phyloP scores from a whole-genome alignment of 92 coral and sea anemone genomes.

The Heliopora coerulea region DNA sequence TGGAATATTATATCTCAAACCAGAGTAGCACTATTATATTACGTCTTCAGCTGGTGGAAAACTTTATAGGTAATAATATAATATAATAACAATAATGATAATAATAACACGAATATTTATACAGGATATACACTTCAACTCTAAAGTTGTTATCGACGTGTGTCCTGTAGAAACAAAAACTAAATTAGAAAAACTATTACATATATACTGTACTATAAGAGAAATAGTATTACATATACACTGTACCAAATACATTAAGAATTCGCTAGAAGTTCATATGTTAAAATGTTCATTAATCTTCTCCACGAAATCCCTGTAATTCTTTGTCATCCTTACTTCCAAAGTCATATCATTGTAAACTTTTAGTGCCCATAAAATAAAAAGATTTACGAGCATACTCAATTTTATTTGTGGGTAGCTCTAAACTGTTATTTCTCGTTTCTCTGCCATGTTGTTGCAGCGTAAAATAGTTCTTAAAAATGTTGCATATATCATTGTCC shows the following conservation, averaged over 20 bases:
- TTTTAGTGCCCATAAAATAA: slow-evolving; percentile 32
- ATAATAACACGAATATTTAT: too few relatives aligned
- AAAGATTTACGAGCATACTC: slow-evolving; percentile 29
- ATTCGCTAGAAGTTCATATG: too few relatives aligned
- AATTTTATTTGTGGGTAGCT: neutral
- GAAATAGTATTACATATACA: neutral
- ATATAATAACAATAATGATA: too few relatives aligned
- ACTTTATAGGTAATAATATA: too few relatives aligned
- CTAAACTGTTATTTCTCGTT: slow-evolving; percentile 6
- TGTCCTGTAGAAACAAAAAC: neutral
- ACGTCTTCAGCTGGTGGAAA: too few relatives aligned
- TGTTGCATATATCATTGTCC: neutral
- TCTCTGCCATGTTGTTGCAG: slow-evolving; percentile 3
- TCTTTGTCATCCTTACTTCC: neutral
- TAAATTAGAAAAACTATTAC: neutral
- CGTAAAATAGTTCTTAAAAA: slow-evolving; percentile 1
- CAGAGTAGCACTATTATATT: too few relatives aligned
- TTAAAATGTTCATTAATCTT: neutral
- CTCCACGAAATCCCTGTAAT: too few relatives aligned
- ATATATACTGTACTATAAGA: neutral
- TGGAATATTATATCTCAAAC: too few relatives aligned
- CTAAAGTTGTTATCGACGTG: too few relatives aligned
- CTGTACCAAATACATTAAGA: neutral
- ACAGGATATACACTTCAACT: too few relatives aligned
- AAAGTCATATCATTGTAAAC: slow-evolving; percentile 19